Evolutionary conservation across 2,113 vertebrate genomes (phyloP), one percentile per base, ranked within the genome.

Genomic region (Corapipo altera): DNA sequence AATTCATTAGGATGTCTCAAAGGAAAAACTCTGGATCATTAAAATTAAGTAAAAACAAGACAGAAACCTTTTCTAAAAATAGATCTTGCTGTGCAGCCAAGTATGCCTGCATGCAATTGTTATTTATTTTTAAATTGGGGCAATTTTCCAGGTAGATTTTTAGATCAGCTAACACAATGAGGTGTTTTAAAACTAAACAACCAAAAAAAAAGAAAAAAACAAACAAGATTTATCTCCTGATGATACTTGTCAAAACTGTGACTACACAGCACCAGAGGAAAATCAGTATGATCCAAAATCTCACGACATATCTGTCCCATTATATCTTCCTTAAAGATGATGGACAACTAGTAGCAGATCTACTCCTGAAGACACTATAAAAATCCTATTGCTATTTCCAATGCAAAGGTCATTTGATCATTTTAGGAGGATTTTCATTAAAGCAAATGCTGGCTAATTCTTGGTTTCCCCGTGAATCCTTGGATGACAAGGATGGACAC

Each of bases 41-140:
- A 89, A 85, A 91, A 78, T 52, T 28, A 96, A 94, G 43, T 32
- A 44, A 86, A 94, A 94, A 77, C 33, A 90, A 49, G 76, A 41
- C 65, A 93, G 64, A 93, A 82, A 23, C 7, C 13, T 87, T 46
- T 61, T 49, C 73, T 51, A 94, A 89, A 95, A 77, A 77, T 8
- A 90, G 57, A 71, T 64, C 27, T 57, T 70, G 35, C 52, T 59
- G 13, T n/a, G 49, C 79, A 94, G 76, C 55, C 88, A 94, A 93
- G 51, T 70, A 76, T 58, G 33, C 6, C 28, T 70, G 37, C 8
- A 13, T 67, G 27, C 72, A 95, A 84, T 57, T 88, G 46, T 74
- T 80, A 87, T 52, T 96, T 96, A 77, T 72, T 89, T 69, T 89
- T n/a, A 94, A 96, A 67, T 20, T 46, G 3, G 10, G 33, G 64